These are phyloP conservation scores for Ptychadena robeensis DNA, from an alignment of 2,797 vertebrate species.

Conservation along the genomic window DNA sequence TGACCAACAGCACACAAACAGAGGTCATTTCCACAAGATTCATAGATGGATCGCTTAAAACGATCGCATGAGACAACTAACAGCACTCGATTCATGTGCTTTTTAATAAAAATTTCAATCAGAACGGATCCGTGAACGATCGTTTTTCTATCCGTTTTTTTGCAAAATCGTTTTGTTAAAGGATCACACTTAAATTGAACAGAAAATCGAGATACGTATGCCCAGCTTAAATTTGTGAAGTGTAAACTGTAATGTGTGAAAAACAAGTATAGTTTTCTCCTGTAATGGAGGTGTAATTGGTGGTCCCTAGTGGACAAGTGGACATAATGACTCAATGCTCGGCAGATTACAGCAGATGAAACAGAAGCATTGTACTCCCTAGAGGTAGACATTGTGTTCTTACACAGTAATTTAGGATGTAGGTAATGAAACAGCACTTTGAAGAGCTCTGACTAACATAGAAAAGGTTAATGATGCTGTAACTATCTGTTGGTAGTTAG, in stretches of 20 bases:
- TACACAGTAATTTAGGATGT: slow-evolving; percentile 34
- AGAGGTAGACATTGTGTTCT: slow-evolving; percentile 33
- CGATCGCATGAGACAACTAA: no score
- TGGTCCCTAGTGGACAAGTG: slow-evolving; percentile 3
- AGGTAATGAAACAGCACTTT: slow-evolving; percentile 37
- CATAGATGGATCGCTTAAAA: no score
- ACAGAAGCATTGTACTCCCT: slow-evolving; percentile 27
- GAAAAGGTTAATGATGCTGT: slow-evolving; percentile 54
- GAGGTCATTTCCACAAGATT: no score
- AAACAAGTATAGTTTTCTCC: not conserved
- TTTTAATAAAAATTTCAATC: no score
- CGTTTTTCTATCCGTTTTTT: no score
- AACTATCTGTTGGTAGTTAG: slow-evolving; percentile 46
- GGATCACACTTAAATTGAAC: no score
- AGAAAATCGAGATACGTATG: no score
- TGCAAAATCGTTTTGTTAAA: no score
- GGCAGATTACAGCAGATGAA: slow-evolving; percentile 39
- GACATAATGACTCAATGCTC: slow-evolving; percentile 45
- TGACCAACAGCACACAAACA: no score
- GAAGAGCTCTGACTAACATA: slow-evolving; percentile 22
- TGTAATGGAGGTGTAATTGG: slow-evolving; percentile 29
- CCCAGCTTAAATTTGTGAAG: no score
- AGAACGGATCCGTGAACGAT: no score
- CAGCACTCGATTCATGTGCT: no score
- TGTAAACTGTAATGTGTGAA: not conserved